A percentile compares a stretch with the other conserved stretches of the same genome.
Conservation (phyloP, 2,888 invertebrate species). For the Eupithecia abbreviata region DNA sequence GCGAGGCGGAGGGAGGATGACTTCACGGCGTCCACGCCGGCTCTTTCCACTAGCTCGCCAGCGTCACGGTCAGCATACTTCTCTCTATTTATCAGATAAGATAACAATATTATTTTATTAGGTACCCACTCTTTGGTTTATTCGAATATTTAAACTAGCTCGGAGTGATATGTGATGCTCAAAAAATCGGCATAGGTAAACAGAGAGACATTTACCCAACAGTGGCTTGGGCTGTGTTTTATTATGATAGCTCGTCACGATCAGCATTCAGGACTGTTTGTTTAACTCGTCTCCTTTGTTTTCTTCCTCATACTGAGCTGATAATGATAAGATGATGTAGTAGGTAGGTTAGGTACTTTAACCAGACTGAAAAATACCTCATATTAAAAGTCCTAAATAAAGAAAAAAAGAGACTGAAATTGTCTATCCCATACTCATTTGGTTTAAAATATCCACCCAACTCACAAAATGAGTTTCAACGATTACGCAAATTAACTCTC, state of each 20-base stretch:
- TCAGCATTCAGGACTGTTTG: not conserved
- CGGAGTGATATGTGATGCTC: not conserved
- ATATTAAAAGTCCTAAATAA: not conserved
- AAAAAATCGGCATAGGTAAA: not conserved
- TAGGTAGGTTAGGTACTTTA: not conserved
- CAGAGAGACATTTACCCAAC: not conserved
- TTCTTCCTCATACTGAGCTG: not conserved
- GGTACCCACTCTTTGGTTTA: not conserved
- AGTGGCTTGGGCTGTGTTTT: not conserved
- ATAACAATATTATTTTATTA: not conserved
- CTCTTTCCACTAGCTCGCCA: conserved; percentile 86
- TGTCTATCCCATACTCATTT: not conserved
- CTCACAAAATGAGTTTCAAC: conserved; percentile 24
- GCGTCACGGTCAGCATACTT: conserved; percentile 79
- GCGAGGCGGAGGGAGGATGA: conserved; percentile 86
- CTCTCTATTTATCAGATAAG: not conserved
- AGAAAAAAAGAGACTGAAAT: not conserved
- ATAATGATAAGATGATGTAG: not conserved
- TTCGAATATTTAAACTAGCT: not conserved
- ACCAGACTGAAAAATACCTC: not conserved
- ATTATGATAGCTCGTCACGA: not conserved
- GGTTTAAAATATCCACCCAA: conserved; percentile 44
- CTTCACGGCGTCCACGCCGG: conserved; percentile 90
- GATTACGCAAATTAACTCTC: conserved; percentile 44
- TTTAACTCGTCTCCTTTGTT: not conserved